Evolutionary conservation across 1,140 invertebrate species (phyloP), one percentile per base, ranked within the genome.

Genomic region (Penaeus vannamei): DNA sequence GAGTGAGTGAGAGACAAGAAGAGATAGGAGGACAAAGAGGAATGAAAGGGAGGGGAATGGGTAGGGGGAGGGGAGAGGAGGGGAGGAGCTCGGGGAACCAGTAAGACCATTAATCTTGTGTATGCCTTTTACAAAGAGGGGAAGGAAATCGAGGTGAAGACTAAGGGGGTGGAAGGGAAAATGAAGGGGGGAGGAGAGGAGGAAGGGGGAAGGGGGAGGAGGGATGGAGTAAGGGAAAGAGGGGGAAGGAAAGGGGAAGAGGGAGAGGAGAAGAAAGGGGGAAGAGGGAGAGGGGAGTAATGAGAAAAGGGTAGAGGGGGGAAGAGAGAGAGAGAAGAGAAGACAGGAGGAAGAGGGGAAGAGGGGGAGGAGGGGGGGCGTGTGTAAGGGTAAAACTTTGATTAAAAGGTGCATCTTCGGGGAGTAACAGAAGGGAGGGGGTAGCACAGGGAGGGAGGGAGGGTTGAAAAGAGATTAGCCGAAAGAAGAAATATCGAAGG

Each of bases 321-420:
- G 61, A 42, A 53, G 66, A 61, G 64, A 61, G 66, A 61, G 64
- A 53, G 61, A 61, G 64, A 61, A 66, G 61, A 84, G 82, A 66
- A 61, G 61, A 61, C 36, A 53, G 64, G 61, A 66, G 61, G 61
- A 61, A 42, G 82, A 66, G 26, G 29, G 82, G 64, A 53, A 42
- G 61, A 64, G 61, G 42, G 82, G 29, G 29, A 36, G 32, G 66
- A 62, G 17, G 29, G 66, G 42, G n/a, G 62, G 46, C 10, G 14
- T 14, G 46, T 8, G 46, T 53, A 53, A 53, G 46, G 46, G 46
- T 53, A 8, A 53, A 53, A 14, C 1, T 14, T 5, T 53, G 46
- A 53, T 53, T 53, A 53, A 53, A 53, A 53, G 46, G 8, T 53
- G 10, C 46, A 12, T 53, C 46, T 14, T 0, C 10, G 46, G 46